Evolutionary conservation across 2,113 vertebrate species (phyloP), one percentile per base, ranked within the genome.

Genomic region (Xyrauchen texanus): DNA sequence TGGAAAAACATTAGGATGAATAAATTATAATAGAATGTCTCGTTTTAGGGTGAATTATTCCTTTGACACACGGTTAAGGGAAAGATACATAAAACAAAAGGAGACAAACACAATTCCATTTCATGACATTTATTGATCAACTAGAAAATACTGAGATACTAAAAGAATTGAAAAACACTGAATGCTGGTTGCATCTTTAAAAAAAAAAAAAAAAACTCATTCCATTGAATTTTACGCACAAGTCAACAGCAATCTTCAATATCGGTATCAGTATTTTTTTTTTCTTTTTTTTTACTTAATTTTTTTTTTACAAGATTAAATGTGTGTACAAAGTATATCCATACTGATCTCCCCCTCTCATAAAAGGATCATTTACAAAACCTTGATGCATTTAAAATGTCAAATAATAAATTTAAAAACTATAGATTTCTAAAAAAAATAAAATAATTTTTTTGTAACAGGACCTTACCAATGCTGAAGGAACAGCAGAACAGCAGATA

Each of bases 71-170:
- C 9, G 49, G 9, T 44, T 61, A 44, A 0, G 1, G 21, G 21
- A 34, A 34, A 34, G 21, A 34, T 34, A 13, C 9, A 44, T 5
- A 57, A 70, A 42, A 70, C 34, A 74, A 62, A 70, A 8, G 44
- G 21, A 34, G 21, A 34, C 21, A 52, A 72, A 71, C 21, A 7
- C 66, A 47, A 68, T 49, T 46, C 53, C 16, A 42, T 83, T 79
- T 77, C 55, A 81, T 47, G 13, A 83, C 55, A 86, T 94, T 94
- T 94, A 94, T 94, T 94, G 91, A 92, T 92, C 88, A 90, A 89
- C 92, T 93, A 94, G 89, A 93, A 94, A 94, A 94, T 94, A 92
- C 88, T 85, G 86, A 90, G 86, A 90, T 93, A 91, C 92, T 93
- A 92, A 93, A 93, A 91, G 88, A 91, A 91, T 61, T 88, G 84